These are phyloP conservation scores for Lycodopsis pacificus DNA, from an alignment of 2,797 vertebrate genomes.

Conservation along the genomic window DNA sequence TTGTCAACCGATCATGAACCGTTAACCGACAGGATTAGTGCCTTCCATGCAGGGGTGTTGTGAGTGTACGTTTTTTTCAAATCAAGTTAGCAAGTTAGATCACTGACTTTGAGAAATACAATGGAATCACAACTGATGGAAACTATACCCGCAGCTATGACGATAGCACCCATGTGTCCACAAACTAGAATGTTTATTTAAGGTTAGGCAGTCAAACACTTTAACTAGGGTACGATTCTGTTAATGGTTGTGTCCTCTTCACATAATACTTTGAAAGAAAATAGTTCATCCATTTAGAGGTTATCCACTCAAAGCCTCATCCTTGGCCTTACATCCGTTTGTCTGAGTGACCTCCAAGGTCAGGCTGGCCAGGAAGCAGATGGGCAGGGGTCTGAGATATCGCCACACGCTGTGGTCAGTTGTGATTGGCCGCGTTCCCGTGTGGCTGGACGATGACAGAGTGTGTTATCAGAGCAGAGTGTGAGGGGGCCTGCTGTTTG, in stretches of 20 bases:
- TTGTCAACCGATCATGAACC: too few relatives aligned
- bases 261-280: not conserved
- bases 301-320: slow-evolving; percentile 34
- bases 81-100: not conserved
- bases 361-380: slow-evolving; percentile 71
- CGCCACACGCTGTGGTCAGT: slow-evolving; percentile 37
- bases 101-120: not conserved
- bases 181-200: not conserved
- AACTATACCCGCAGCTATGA: not conserved
- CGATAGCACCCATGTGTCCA: not conserved
- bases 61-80: too few relatives aligned
- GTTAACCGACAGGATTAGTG: too few relatives aligned
- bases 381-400: slow-evolving; percentile 61
- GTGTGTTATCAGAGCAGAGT: slow-evolving; percentile 54
- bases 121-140: not conserved
- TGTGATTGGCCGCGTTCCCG: slow-evolving; percentile 56
- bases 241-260: not conserved
- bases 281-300: slow-evolving; percentile 16
- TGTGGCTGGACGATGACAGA: slow-evolving; percentile 43
- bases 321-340: slow-evolving; percentile 12
- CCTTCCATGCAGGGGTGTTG: too few relatives aligned
- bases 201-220: not conserved
- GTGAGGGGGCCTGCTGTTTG: slow-evolving; percentile 57
- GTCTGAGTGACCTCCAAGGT: slow-evolving; percentile 59
- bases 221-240: not conserved